These are phyloP conservation scores for Nasua narica DNA, from an alignment of 2,797 vertebrate species.

Conservation along the genomic window DNA sequence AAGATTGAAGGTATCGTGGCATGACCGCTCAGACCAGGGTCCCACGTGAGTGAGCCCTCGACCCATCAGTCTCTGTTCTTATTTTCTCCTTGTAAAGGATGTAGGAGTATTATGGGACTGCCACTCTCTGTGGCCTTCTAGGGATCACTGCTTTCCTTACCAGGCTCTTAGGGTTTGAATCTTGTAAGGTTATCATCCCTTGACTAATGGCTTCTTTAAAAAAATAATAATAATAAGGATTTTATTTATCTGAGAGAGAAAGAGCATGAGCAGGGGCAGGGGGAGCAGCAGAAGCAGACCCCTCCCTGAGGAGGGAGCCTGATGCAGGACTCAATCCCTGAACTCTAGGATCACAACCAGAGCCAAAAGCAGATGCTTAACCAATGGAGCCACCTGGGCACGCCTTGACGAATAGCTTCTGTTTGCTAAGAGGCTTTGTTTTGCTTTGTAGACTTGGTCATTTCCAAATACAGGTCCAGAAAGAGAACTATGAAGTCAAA, in stretches of 20 bases:
- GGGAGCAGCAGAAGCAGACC: too few species aligned
- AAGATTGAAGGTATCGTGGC: neutral
- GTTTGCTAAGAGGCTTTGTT: neutral
- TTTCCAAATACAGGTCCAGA: neutral
- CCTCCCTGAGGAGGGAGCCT: too few species aligned
- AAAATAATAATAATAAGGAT: too few species aligned
- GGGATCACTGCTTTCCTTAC: neutral
- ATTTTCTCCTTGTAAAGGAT: neutral
- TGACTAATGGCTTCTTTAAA: neutral
- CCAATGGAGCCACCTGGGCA: accelerated
- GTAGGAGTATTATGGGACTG: accelerated
- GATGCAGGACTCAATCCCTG: too few species aligned
- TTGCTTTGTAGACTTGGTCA: neutral
- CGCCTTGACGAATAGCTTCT: neutral
- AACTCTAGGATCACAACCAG: too few species aligned
- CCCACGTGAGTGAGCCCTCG: accelerated
- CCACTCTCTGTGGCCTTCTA: neutral
- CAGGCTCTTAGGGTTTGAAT: neutral
- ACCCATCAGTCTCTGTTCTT: neutral
- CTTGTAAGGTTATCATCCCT: neutral
- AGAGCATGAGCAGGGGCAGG: too few species aligned
- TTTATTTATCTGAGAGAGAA: too few species aligned
- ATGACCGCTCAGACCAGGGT: neutral
- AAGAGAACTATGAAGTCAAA: neutral
- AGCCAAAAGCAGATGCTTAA: too few species aligned